Base-by-base conservation (phyloP, 2,113 vertebrate genomes). In the Pygoscelis adeliae region DNA sequence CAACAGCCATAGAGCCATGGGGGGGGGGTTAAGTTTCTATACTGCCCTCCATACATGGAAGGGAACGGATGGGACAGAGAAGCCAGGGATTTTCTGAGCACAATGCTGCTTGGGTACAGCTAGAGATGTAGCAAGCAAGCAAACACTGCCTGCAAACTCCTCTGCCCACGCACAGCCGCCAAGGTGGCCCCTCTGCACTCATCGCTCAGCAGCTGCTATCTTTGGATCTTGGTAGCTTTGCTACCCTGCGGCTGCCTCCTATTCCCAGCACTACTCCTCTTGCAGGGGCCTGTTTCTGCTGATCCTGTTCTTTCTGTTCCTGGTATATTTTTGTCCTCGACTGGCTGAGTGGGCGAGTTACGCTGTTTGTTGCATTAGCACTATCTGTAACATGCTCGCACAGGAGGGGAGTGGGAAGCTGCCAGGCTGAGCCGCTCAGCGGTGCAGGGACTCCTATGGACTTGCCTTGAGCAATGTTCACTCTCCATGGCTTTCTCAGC, bases 191-290 rank as follows among this genome's bases (percentile, higher is more conserved):
- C 72, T 59, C 70, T 2, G 22, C 13, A 2, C n/a, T 8, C n/a
- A 3, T 2, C 0, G 0, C 44, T 36, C 12, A 0, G 55, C 58
- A 87, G 52, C 83, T 46, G 19, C 67, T 46, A 1, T 13, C 58
- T 55, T 32, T 49, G 42, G 13, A 21, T 25, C 63, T 67, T 2
- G 0, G 25, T 17, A 21, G 34, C 58, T 42, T 30, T 9, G 49
- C 50, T 72, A 10, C 65, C 36, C 49, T 3, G 22, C 1, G 4
- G 42, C 59, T 13, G 10, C 47, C 40, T 52, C 83, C 34, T 21
- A 1, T 22, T 52, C 23, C 71, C 69, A 26, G 63, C 36, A 1
- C 52, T 9, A 2, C 83, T 58, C n/a, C 40, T 62, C 38, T 26
- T 6, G 18, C 69, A 53, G 72, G 52, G 11, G 8, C n/a, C 74